Conservation (phyloP, 2,888 invertebrate genomes). For the Xestobium rufovillosum region DNA sequence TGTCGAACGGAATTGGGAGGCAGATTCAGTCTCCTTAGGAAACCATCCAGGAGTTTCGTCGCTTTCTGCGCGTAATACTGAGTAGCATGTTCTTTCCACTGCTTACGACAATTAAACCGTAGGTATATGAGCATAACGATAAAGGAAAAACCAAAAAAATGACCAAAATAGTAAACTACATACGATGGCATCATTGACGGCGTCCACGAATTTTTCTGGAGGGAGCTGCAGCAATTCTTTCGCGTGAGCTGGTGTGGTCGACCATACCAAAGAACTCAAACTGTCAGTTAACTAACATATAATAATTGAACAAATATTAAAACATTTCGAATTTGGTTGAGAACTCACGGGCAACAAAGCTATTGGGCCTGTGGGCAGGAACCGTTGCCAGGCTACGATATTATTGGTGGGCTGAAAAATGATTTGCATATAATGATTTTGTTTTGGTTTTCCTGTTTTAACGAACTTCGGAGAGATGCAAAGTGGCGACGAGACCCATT, state of each 20-base stretch:
- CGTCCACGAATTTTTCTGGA: constrained; percentile 78
- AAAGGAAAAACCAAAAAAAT: too few relatives aligned
- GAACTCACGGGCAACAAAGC: constrained; percentile 79
- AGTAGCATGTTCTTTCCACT: constrained; percentile 58
- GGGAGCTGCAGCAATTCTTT: constrained; percentile 61
- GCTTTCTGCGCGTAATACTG: constrained; percentile 48
- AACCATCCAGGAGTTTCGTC: constrained; percentile 47
- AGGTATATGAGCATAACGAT: too few relatives aligned
- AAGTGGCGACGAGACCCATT: constrained; percentile 86
- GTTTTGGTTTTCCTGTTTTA: constrained; percentile 2
- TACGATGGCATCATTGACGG: constrained; percentile 80
- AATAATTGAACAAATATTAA: neutral
- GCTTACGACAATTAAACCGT: too few relatives aligned
- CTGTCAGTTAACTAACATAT: constrained; percentile 55
- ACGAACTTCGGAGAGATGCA: constrained; percentile 69
- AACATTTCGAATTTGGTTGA: neutral
- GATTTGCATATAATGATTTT: neutral
- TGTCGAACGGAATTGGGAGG: constrained; percentile 37
- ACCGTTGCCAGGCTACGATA: constrained; percentile 92
- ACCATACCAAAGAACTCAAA: constrained; percentile 92
- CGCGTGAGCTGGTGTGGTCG: constrained; percentile 67
- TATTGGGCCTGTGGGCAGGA: constrained; percentile 85
- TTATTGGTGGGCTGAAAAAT: constrained; percentile 58
- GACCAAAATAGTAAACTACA: constrained; percentile 27
- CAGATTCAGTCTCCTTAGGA: constrained; percentile 41